A percentile compares a stretch with the other conserved stretches of the same genome.
These are phyloP conservation scores for Catostomus latipinnis DNA, from an alignment of 2,797 vertebrate genomes.

Conservation along the genomic window DNA sequence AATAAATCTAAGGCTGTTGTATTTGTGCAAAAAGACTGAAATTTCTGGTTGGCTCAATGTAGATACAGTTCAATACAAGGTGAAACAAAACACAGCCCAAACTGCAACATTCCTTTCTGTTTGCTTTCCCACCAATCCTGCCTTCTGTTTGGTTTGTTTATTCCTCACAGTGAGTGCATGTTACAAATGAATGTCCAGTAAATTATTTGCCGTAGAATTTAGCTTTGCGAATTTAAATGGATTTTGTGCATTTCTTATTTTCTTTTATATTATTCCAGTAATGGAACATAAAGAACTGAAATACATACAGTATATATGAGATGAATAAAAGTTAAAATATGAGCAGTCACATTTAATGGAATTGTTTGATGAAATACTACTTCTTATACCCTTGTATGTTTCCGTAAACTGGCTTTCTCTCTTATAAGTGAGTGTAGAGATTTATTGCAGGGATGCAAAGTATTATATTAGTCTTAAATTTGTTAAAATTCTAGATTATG, in stretches of 20 bases:
- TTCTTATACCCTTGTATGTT: slow-evolving; percentile 80
- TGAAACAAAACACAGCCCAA: slow-evolving; percentile 36
- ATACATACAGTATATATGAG: slow-evolving; percentile 63
- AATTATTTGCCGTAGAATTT: slow-evolving; percentile 82
- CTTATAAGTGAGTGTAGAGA: slow-evolving; percentile 76
- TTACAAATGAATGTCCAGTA: slow-evolving; percentile 81
- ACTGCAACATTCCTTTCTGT: slow-evolving; percentile 69
- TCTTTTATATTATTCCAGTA: slow-evolving; percentile 83
- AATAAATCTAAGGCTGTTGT: slow-evolving; percentile 47
- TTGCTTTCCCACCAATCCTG: slow-evolving; percentile 61
- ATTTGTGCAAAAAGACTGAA: slow-evolving; percentile 45
- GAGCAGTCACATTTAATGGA: slow-evolving; percentile 80
- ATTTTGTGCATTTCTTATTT: slow-evolving; percentile 83
- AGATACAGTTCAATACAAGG: slow-evolving; percentile 38
- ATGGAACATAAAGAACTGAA: slow-evolving; percentile 67
- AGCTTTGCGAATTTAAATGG: slow-evolving; percentile 82
- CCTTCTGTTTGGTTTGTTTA: slow-evolving; percentile 63
- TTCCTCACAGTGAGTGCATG: slow-evolving; percentile 81
- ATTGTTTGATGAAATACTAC: slow-evolving; percentile 82
- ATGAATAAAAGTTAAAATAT: slow-evolving; percentile 71
- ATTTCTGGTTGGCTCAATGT: slow-evolving; percentile 40
- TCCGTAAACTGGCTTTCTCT: slow-evolving; percentile 80
- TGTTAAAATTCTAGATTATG: slow-evolving; percentile 86
- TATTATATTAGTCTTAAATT: slow-evolving; percentile 84
- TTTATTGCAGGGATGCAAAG: slow-evolving; percentile 83